Evolutionary conservation across 2,888 invertebrate genomes (phyloP).

Genomic region (Eupeodes latifasciatus): DNA sequence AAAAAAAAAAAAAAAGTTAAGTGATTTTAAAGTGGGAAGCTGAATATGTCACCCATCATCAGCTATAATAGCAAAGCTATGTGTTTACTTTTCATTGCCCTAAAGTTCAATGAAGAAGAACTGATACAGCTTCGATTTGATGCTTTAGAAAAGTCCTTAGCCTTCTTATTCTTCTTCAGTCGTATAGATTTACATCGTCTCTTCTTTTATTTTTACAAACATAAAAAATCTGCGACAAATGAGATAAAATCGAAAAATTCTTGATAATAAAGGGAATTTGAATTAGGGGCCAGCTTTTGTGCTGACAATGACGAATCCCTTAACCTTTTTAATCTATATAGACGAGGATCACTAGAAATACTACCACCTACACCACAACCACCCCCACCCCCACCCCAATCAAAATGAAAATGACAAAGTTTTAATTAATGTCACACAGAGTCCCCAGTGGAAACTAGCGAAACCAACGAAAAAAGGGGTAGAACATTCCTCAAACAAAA

Average conservation of each 20-base stretch:
- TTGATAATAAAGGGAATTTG: neutral
- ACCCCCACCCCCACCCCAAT: too few species aligned
- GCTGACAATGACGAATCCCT: neutral
- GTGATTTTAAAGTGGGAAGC: slow-evolving; percentile 31
- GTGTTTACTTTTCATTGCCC: slow-evolving; percentile 14
- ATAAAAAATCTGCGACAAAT: neutral
- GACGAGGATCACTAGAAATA: neutral
- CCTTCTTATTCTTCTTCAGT: neutral
- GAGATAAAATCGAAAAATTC: neutral
- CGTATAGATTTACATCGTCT: neutral
- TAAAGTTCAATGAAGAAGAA: slow-evolving; percentile 29
- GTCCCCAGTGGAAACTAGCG: neutral
- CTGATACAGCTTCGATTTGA: slow-evolving; percentile 18
- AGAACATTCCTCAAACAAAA: neutral
- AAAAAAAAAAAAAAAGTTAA: slow-evolving; percentile 17
- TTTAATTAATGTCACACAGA: slow-evolving; percentile 58
- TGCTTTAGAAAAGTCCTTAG: neutral
- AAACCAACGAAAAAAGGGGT: slow-evolving; percentile 7
- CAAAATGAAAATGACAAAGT: slow-evolving; percentile 49
- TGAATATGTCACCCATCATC: slow-evolving; percentile 26
- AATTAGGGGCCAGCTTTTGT: neutral
- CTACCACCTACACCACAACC: too few species aligned
- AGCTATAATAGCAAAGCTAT: slow-evolving; percentile 1
- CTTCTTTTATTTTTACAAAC: neutral
- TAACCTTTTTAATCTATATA: neutral